Evolutionary conservation across 1,140 invertebrate species (phyloP), one percentile per base, ranked within the genome.

Genomic region (Cylas formicarius): DNA sequence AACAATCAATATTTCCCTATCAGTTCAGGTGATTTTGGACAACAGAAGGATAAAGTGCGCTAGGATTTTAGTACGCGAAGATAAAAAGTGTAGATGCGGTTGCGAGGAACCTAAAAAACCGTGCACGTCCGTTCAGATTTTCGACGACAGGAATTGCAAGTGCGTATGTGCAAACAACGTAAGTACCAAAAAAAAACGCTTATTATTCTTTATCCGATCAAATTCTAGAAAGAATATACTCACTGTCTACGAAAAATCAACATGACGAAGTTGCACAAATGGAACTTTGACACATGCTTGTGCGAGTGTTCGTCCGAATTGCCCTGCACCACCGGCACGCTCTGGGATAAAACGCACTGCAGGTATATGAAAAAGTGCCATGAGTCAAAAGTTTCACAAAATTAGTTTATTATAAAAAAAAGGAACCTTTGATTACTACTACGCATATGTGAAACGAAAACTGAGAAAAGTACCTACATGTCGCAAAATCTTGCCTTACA

Each of bases 81-180:
- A 61, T 23, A 43, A 21, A 2, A 51, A 46, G 23, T 61, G 58
- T 29, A 44, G 23, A 34, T 61, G 58, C 29, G 51, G 27, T 1
- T 61, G 58, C 34, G 20, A 36, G 3, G 34, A 44, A 14, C 51
- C 37, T n/a, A 28, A 38, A 13, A 32, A 26, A 10, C 29, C 52
- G 8, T 61, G 58, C 43, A 52, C 21, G 3, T 7, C 31, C 5
- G 35, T 40, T 14, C 58, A 61, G 41, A 48, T 27, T 19, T 59
- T 50, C 21, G 40, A 52, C 16, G 50, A 50, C n/a, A 52, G 48
- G 17, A 42, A 23, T 9, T 61, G 58, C 23, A 32, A 36, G 35
- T 61, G 58, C 42, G 29, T 39, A 18, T 61, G 58, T 21, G 48
- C 27, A 4, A 52, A 56, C 36, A 20, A 45, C 26, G 56, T 58